A percentile compares a stretch with the other conserved stretches of the same genome.
Evolutionary conservation across 2,797 vertebrate species (phyloP).

Genomic region (Halcyon leucocephala): DNA sequence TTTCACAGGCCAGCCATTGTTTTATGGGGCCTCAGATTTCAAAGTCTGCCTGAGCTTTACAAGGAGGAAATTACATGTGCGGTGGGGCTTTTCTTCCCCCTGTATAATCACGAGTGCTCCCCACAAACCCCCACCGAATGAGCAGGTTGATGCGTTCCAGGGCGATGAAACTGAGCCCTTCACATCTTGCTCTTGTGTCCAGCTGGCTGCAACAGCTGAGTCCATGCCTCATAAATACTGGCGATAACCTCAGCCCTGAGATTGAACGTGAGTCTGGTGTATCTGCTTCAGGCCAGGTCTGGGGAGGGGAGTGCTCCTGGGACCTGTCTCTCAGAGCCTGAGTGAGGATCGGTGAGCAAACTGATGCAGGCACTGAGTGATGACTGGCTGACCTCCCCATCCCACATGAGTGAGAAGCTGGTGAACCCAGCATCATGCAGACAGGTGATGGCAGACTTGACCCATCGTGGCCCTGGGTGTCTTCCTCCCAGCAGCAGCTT

Average conservation of each 20-base stretch:
- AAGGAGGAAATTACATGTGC: conserved; percentile 48
- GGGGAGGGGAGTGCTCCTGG: background rate
- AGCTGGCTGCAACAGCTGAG: background rate
- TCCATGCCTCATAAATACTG: background rate
- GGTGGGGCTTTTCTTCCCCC: conserved; percentile 55
- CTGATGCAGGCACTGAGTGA: rapidly evolving
- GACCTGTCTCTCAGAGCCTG: rapidly evolving
- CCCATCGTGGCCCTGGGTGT: background rate
- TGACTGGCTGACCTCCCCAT: background rate
- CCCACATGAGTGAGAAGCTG: rapidly evolving
- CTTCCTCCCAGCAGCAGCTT: background rate
- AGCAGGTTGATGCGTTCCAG: background rate
- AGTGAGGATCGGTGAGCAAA: background rate
- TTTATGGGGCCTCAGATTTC: conserved; percentile 51
- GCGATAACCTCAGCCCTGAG: background rate
- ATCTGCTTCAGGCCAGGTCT: background rate
- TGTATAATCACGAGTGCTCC: conserved; percentile 9
- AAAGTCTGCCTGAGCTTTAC: conserved; percentile 55
- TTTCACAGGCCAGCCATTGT: background rate
- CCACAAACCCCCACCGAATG: conserved; percentile 24
- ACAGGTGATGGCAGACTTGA: background rate
- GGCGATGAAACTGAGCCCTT: background rate
- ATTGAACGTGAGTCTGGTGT: background rate
- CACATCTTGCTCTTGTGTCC: background rate
- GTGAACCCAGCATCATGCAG: background rate